Evolutionary conservation across 2,888 invertebrate genomes (phyloP), one percentile per base, ranked within the genome.

Genomic region (Catonia carolina): DNA sequence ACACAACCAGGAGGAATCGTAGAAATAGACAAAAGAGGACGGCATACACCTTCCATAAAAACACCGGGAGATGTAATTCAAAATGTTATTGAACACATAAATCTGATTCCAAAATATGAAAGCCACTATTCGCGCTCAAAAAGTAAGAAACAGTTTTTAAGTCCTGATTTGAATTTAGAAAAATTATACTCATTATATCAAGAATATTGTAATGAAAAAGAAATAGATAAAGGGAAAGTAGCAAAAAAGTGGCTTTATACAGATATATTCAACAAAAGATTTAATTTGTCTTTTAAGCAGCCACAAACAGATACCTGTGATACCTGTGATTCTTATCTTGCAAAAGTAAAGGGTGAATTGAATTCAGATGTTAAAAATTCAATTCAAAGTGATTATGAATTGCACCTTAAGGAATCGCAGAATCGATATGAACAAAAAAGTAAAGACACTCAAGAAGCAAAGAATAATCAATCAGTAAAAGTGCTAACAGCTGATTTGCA

Each of bases 401-500:
- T n/a, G n/a, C n/a, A n/a, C n/a, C n/a, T n/a, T n/a, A n/a, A n/a
- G n/a, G n/a, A n/a, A n/a, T n/a, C n/a, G n/a, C n/a, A n/a, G n/a
- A n/a, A n/a, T n/a, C n/a, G n/a, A n/a, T n/a, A n/a, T n/a, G n/a
- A n/a, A n/a, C n/a, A n/a, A n/a, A n/a, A n/a, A n/a, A n/a, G n/a
- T n/a, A n/a, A n/a, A n/a, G n/a, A n/a, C n/a, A n/a, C n/a, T n/a
- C n/a, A n/a, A n/a, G n/a, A n/a, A n/a, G n/a, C n/a, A n/a, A n/a
- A n/a, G 37, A 39, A 37, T n/a, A 51, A 17, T 37, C 18, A 3
- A 31, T 18, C 12, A 14, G 37, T 22, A 14, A 50, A 41, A 39
- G 56, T 56, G 23, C 22, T 50, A 50, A 56, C 56, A 41, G 50
- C 42, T 35, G 47, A 55, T 20, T 36, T 55, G 20, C 47, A 55